Evolutionary conservation across 2,113 vertebrate genomes (phyloP).

Genomic region (Excalfactoria chinensis): DNA sequence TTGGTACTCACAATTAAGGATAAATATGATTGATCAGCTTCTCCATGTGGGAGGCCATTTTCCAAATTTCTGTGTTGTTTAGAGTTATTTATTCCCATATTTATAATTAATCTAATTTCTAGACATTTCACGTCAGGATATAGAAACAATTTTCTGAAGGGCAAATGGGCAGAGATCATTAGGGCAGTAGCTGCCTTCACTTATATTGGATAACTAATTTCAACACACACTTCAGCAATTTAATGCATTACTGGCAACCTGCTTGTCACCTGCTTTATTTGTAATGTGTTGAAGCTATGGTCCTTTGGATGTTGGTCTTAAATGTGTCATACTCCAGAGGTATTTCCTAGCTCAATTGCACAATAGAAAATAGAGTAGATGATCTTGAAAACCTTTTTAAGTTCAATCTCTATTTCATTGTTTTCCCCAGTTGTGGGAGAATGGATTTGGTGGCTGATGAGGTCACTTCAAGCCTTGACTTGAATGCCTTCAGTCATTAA

Average conservation of each 20-base stretch:
- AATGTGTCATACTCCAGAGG: background rate
- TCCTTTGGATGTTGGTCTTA: background rate
- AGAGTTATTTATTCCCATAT: background rate
- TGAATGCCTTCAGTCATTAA: background rate
- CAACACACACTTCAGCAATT: background rate
- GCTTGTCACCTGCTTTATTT: background rate
- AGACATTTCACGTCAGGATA: constrained; percentile 44
- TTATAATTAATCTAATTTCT: constrained; percentile 34
- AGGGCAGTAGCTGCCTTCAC: constrained; percentile 23
- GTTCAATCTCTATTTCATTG: background rate
- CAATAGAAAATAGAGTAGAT: background rate
- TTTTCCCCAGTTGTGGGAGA: background rate
- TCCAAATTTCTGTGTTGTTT: background rate
- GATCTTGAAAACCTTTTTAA: background rate
- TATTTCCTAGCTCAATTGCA: background rate
- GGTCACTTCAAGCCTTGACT: background rate
- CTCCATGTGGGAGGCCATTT: background rate
- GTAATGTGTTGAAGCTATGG: background rate
- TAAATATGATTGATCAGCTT: background rate
- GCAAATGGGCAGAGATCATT: constrained; percentile 33
- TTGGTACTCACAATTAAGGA: background rate
- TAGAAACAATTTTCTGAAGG: constrained; percentile 26
- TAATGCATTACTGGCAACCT: background rate
- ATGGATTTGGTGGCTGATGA: background rate
- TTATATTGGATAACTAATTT: constrained; percentile 6